phyloP scores from a whole-genome alignment of 2,797 vertebrate species.

The Sternarchorhynchus goeldii region DNA sequence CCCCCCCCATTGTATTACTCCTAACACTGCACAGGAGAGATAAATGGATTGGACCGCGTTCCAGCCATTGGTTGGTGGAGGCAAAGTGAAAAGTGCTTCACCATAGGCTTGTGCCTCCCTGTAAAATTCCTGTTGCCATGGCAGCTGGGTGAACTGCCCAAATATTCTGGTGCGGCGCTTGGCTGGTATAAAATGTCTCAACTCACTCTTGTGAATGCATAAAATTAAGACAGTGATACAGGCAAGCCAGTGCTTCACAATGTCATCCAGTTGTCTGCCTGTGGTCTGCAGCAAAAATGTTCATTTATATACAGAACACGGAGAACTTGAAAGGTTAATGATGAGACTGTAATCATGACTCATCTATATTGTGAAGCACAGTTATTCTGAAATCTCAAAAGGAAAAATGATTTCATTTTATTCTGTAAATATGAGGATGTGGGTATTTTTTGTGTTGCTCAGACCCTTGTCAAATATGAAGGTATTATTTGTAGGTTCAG shows the following conservation, averaged over 20 bases:
- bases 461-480: not conserved
- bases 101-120: slow-evolving; percentile 80
- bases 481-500: not conserved
- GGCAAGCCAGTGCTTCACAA: slow-evolving; percentile 13
- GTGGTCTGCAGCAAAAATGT: slow-evolving; percentile 10
- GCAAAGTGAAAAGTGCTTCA: slow-evolving; percentile 74
- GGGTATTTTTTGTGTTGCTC: not conserved
- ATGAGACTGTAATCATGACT: slow-evolving; percentile 3
- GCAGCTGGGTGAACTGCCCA: slow-evolving; percentile 85
- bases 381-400: too few relatives aligned
- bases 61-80: slow-evolving; percentile 74
- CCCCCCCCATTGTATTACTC: slow-evolving; percentile 57
- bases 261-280: slow-evolving; percentile 15
- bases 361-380: not conserved
- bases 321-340: not conserved
- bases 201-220: slow-evolving; percentile 53
- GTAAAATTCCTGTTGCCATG: slow-evolving; percentile 87
- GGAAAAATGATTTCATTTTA: too few relatives aligned
- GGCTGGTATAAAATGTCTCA: slow-evolving; percentile 56
- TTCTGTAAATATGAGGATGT: too few relatives aligned
- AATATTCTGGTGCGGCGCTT: slow-evolving; percentile 73
- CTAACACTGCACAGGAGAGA: slow-evolving; percentile 67
- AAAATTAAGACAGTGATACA: slow-evolving; percentile 40
- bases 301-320: not conserved
- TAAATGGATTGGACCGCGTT: slow-evolving; percentile 77